These are phyloP conservation scores for Plutella xylostella DNA, from an alignment of 2,888 invertebrate genomes.

Conservation along the genomic window DNA sequence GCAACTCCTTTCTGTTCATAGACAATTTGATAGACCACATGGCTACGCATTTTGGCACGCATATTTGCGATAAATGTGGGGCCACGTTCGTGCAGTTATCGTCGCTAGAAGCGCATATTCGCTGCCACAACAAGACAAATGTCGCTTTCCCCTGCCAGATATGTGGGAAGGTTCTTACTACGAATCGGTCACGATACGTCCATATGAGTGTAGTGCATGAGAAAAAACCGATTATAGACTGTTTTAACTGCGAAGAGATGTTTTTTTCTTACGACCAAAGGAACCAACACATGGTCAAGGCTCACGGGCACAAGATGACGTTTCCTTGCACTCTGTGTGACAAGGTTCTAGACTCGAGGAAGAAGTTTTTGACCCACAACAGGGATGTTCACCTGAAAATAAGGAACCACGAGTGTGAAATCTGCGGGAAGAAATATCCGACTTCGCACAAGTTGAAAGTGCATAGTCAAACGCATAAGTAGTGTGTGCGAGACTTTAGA, in stretches of 20 bases:
- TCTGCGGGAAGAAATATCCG: conserved; percentile 43
- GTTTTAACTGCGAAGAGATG: conserved; percentile 50
- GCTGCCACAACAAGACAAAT: conserved; percentile 51
- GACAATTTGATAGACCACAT: conserved; percentile 50
- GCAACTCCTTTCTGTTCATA: conserved; percentile 41
- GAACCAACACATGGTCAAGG: conserved; percentile 48
- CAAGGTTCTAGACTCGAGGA: conserved; percentile 48
- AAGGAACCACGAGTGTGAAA: conserved; percentile 46
- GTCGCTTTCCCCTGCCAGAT: conserved; percentile 59
- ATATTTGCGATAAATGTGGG: conserved; percentile 50
- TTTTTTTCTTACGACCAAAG: conserved; percentile 46
- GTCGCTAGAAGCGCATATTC: conserved; percentile 52
- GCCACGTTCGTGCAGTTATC: conserved; percentile 57
- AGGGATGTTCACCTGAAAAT: conserved; percentile 48
- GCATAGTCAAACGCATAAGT: not conserved
- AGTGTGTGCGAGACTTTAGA: too few species aligned
- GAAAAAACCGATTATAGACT: conserved; percentile 49
- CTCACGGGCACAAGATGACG: conserved; percentile 47
- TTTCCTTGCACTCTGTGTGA: conserved; percentile 52
- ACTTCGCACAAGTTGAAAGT: not conserved
- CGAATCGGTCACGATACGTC: conserved; percentile 44
- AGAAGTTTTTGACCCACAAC: conserved; percentile 50
- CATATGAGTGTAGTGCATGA: conserved; percentile 53
- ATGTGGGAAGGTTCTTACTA: conserved; percentile 55
- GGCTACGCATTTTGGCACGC: conserved; percentile 51